These are phyloP conservation scores for Drosophila prosaltans DNA, from an alignment of 1,140 invertebrate genomes.

Conservation along the genomic window DNA sequence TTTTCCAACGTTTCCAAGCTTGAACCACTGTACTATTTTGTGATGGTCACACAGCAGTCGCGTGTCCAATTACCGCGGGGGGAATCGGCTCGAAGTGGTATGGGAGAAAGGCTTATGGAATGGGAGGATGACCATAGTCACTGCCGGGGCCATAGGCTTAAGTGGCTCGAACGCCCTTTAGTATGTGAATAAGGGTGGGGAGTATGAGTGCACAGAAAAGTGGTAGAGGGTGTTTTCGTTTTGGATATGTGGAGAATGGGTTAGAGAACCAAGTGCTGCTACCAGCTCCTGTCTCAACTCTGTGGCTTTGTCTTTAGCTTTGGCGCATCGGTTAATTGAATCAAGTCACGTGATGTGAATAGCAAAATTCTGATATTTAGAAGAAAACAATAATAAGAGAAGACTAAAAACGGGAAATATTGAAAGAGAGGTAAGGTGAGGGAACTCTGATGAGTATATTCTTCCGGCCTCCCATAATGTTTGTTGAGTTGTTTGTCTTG, in stretches of 20 bases:
- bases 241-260: slow-evolving; percentile 11
- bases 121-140: slow-evolving; percentile 33
- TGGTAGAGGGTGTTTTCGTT: neutral
- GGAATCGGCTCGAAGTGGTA: neutral
- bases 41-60: neutral
- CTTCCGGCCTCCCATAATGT: neutral
- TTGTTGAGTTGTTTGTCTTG: slow-evolving; percentile 39
- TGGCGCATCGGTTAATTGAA: slow-evolving; percentile 81
- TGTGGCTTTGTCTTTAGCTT: slow-evolving; percentile 37
- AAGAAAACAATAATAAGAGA: neutral
- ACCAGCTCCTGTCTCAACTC: slow-evolving; percentile 59
- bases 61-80: slow-evolving; percentile 12
- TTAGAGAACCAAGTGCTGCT: slow-evolving; percentile 3
- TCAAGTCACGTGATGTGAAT: slow-evolving; percentile 83
- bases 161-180: slow-evolving; percentile 82
- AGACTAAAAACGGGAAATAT: slow-evolving; percentile 16
- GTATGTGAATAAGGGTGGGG: slow-evolving; percentile 48
- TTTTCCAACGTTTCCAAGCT: neutral
- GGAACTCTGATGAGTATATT: slow-evolving; percentile 32
- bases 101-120: neutral
- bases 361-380: slow-evolving; percentile 56
- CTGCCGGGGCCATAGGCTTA: slow-evolving; percentile 61
- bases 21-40: neutral
- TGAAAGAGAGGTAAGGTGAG: slow-evolving; percentile 42
- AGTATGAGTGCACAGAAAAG: neutral